Conservation (phyloP, 2,797 vertebrate species). For the Sciurus vulgaris region DNA sequence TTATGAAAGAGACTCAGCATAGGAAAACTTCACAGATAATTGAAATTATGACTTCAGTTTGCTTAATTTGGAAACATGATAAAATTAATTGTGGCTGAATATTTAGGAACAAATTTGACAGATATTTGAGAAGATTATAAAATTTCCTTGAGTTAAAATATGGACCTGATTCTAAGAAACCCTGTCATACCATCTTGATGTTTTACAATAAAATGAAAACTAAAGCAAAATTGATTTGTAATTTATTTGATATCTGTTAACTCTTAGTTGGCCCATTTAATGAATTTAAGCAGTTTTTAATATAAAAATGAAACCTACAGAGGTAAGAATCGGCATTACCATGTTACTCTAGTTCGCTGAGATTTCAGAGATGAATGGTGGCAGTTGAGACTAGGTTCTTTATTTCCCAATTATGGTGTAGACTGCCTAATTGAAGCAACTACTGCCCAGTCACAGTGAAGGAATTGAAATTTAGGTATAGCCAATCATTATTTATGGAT, state of each 20-base stretch:
- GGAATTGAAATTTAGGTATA: not conserved
- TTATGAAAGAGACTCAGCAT: not conserved
- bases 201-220: conserved; percentile 47
- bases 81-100: not conserved
- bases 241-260: conserved; percentile 1
- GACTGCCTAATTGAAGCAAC: not conserved
- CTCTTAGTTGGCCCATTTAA: not conserved
- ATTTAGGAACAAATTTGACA: not conserved
- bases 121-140: not conserved
- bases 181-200: not conserved
- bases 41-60: not conserved
- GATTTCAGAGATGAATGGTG: not conserved
- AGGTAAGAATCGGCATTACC: not conserved
- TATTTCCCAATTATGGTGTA: not conserved
- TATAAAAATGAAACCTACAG: not conserved
- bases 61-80: conserved; percentile 26
- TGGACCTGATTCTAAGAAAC: not conserved
- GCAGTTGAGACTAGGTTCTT: not conserved
- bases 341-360: not conserved
- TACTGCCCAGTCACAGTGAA: not conserved
- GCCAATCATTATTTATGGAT: not conserved
- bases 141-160: conserved; percentile 4
- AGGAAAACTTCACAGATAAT: not conserved
- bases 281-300: not conserved
- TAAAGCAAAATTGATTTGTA: not conserved